These are phyloP conservation scores for Acleris literana DNA, from an alignment of 2,888 invertebrate species.

Conservation along the genomic window DNA sequence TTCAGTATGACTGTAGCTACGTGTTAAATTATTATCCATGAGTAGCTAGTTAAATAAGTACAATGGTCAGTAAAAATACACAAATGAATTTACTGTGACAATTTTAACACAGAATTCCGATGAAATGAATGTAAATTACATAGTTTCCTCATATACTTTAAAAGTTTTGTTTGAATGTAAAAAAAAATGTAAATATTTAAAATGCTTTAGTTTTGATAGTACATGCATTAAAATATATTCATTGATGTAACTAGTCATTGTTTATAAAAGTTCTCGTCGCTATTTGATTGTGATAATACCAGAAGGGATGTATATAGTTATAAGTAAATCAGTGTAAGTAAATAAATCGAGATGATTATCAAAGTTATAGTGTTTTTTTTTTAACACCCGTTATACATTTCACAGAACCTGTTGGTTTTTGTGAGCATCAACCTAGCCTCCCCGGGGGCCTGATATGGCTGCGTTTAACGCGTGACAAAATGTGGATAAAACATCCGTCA, in stretches of 20 bases:
- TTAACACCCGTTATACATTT: constrained; percentile 14
- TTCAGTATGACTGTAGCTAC: constrained; percentile 2
- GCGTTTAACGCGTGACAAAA: no score
- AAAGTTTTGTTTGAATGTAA: constrained; percentile 8
- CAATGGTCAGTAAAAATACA: neutral
- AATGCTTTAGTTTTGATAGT: constrained; percentile 43
- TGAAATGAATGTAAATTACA: neutral
- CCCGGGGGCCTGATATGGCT: no score
- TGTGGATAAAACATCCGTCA: no score
- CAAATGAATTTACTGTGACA: neutral
- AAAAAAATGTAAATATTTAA: constrained; percentile 32
- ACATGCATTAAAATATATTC: constrained; percentile 51
- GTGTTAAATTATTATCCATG: constrained; percentile 1
- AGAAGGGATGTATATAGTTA: constrained; percentile 69
- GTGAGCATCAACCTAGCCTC: no score
- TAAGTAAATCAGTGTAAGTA: constrained; percentile 66
- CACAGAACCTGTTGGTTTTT: neutral
- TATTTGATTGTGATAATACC: constrained; percentile 77
- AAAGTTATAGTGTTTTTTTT: constrained; percentile 41
- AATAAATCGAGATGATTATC: constrained; percentile 61
- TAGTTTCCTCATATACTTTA: neutral
- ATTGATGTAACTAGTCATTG: constrained; percentile 64
- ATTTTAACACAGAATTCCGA: no score
- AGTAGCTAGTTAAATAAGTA: neutral
- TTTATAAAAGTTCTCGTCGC: constrained; percentile 62